Base-by-base conservation (phyloP, 2,113 vertebrate genomes). In the Butastur rufipennis region DNA sequence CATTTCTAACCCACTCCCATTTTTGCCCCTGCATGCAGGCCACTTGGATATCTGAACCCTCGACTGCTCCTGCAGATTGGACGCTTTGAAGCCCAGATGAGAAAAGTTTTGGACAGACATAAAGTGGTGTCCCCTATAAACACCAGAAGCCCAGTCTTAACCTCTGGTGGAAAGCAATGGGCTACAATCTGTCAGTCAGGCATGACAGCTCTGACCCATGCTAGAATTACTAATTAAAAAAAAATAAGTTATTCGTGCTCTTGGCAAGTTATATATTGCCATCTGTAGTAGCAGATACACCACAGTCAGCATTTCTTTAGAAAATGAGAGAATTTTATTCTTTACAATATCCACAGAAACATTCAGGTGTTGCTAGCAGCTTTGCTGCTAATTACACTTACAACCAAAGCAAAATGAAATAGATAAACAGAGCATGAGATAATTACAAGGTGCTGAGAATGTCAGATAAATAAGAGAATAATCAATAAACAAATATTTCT, bases 371-470 rank as follows among this genome's bases (percentile, higher is more conserved):
- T 63, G 29, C 80, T 88, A 81, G 56, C 68, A 75, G 42, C 59
- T 93, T 94, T 96, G 25, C 66, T 80, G 56, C 42, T 96, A 93
- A 87, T 96, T 93, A 47, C 40, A 34, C 65, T 79, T 88, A 78
- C 6, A 84, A 91, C 31, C 18, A 59, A 93, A 93, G n/a, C 38
- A 79, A 84, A 94, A 90, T 66, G 3, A 90, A 90, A 92, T 55
- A 81, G 90, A 47, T 43, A 96, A 93, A 50, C 27, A 53, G 16
- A 86, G 21, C 34, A n/a, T 31, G 71, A 85, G 66, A 45, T 84
- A 95, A 95, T 90, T 80, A 71, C 68, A 58, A 77, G 47, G 26
- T 80, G 81, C 78, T 81, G 42, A 88, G 80, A 81, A 42, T 74
- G n/a, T 52, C 47, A 67, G 38, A 14, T 84, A 93, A 95, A 67